phyloP scores from a whole-genome alignment of 2,113 vertebrate genomes.

The Taurulus bubalis region DNA sequence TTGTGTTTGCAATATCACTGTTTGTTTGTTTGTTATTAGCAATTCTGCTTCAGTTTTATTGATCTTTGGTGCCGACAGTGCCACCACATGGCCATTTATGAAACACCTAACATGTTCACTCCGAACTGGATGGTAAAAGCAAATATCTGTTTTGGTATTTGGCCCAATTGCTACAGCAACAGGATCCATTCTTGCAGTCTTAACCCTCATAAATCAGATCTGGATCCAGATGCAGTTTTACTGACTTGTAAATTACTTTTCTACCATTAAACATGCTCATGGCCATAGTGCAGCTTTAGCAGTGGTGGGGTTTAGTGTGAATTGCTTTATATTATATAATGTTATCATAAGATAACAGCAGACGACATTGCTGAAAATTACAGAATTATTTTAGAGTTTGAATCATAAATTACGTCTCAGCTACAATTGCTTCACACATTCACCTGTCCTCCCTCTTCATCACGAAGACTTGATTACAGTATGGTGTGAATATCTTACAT shows the following conservation, averaged over 20 bases:
- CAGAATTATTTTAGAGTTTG: neutral
- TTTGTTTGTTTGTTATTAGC: neutral
- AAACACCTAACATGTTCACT: neutral
- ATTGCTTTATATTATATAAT: slow-evolving; percentile 2
- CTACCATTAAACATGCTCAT: neutral
- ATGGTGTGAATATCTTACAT: slow-evolving; percentile 5
- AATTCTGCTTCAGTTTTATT: neutral
- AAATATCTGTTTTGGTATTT: neutral
- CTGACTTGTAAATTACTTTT: neutral
- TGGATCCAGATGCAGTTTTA: neutral
- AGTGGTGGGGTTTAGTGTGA: neutral
- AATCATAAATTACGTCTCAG: neutral
- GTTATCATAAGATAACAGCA: neutral
- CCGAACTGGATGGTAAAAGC: neutral
- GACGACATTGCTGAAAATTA: neutral
- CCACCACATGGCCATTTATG: slow-evolving; percentile 13
- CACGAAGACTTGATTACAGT: neutral
- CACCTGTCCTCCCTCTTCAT: neutral
- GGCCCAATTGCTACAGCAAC: neutral
- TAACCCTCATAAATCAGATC: neutral
- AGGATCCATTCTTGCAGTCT: neutral
- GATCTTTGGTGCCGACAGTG: neutral
- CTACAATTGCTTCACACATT: neutral
- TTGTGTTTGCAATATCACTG: neutral
- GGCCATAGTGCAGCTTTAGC: neutral